Evolutionary conservation across 1,140 invertebrate species (phyloP).

Genomic region (Metaphire vulgaris): DNA sequence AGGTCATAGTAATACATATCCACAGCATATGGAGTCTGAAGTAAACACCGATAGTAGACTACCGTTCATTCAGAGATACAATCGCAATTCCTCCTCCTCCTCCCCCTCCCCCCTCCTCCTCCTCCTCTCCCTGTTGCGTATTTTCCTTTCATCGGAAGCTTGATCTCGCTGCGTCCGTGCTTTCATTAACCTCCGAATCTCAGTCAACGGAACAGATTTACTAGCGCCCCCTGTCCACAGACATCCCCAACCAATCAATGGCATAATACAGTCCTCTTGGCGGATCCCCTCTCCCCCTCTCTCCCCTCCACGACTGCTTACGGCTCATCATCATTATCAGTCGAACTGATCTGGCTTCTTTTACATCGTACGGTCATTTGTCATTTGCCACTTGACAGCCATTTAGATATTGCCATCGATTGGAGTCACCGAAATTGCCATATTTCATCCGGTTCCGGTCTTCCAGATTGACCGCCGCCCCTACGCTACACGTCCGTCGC

Average conservation of each 20-base stretch:
- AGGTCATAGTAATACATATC: too few relatives aligned
- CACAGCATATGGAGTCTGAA: too few relatives aligned
- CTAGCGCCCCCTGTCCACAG: not conserved
- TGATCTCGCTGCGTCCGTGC: not conserved
- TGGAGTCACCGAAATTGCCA: not conserved
- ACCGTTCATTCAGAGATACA: too few relatives aligned
- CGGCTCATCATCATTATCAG: not conserved
- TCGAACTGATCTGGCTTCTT: not conserved
- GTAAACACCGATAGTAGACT: too few relatives aligned
- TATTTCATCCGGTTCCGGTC: not conserved
- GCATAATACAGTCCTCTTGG: not conserved
- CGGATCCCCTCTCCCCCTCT: not conserved
- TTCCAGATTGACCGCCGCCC: not conserved
- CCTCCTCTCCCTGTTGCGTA: not conserved
- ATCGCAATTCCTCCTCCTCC: too few relatives aligned
- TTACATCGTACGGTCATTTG: not conserved
- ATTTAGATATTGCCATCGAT: conserved; percentile 3
- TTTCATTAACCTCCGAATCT: not conserved
- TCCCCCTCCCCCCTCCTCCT: not conserved
- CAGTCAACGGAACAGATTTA: not conserved
- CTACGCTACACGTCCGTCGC: not conserved
- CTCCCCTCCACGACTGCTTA: not conserved
- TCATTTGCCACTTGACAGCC: not conserved
- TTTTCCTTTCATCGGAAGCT: too few relatives aligned
- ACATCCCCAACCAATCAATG: not conserved